These are phyloP conservation scores for Spodoptera littoralis DNA, from an alignment of 2,888 invertebrate genomes.

Conservation along the genomic window DNA sequence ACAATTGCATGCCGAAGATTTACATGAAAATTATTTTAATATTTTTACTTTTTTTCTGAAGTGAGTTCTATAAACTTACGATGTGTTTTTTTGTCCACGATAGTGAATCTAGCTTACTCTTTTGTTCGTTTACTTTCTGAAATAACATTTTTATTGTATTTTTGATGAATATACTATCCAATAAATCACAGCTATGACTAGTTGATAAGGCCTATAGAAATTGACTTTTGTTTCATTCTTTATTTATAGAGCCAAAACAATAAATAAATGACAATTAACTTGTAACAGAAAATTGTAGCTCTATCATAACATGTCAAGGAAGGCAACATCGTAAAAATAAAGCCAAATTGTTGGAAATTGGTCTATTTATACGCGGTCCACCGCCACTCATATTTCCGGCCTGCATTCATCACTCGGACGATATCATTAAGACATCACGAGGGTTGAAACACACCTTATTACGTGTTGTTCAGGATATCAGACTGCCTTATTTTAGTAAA, in stretches of 20 bases:
- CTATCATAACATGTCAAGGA: slow-evolving; percentile 15
- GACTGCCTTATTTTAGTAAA: slow-evolving; percentile 72
- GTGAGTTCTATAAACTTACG: background rate
- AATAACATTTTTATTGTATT: too few relatives aligned
- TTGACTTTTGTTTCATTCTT: too few relatives aligned
- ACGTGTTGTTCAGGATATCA: slow-evolving; percentile 75
- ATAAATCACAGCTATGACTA: too few relatives aligned
- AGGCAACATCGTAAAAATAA: slow-evolving; percentile 30
- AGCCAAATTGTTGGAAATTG: slow-evolving; percentile 58
- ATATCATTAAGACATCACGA: slow-evolving; percentile 85
- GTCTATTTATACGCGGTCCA: slow-evolving; percentile 59
- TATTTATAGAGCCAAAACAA: too few relatives aligned
- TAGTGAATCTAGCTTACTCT: background rate
- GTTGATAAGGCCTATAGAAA: too few relatives aligned
- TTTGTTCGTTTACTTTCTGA: too few relatives aligned
- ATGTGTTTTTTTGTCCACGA: background rate
- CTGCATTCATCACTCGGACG: slow-evolving; percentile 80
- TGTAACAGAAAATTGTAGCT: background rate
- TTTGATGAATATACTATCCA: too few relatives aligned
- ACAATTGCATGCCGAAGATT: slow-evolving; percentile 7
- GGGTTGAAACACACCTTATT: slow-evolving; percentile 78
- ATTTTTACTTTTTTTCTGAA: background rate
- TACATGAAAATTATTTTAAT: slow-evolving; percentile 3
- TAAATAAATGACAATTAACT: too few relatives aligned
- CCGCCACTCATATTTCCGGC: slow-evolving; percentile 75